Evolutionary conservation across 35 echinoderm and acorn worm species (phyloP).

Genomic region (Ptychodera flava): DNA sequence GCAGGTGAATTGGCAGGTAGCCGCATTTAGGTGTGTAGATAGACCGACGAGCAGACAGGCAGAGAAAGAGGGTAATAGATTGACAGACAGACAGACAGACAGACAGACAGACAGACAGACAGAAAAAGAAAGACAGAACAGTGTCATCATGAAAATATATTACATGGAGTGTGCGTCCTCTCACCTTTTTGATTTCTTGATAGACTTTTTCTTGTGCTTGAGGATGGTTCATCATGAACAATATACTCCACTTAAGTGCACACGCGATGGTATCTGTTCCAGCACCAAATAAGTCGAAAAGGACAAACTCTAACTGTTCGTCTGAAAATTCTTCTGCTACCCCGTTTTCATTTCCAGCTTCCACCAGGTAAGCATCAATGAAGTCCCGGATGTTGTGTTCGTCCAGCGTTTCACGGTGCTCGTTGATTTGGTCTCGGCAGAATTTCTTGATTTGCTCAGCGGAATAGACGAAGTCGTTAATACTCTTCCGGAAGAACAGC

Average conservation of each 20-base stretch:
- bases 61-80: no score
- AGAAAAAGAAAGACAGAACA: no score
- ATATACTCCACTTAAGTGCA: conserved; percentile 13
- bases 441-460: conserved; percentile 6
- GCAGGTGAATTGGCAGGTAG: no score
- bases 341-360: not conserved
- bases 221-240: conserved; percentile 26
- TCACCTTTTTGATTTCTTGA: conserved; percentile 23
- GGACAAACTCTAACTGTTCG: conserved; percentile 18
- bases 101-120: no score
- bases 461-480: not conserved
- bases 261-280: conserved; percentile 17
- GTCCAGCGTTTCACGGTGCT: conserved; percentile 8
- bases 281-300: conserved; percentile 25
- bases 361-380: conserved; percentile 21
- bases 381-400: conserved; percentile 10
- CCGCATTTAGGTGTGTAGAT: no score
- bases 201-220: conserved; percentile 10
- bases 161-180: not conserved
- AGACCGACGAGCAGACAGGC: no score
- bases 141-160: not conserved
- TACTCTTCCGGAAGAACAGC: conserved; percentile 3
- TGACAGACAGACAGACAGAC: no score
- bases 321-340: conserved; percentile 4
- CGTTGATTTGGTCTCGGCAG: conserved; percentile 18